Evolutionary conservation across 1,140 invertebrate genomes (phyloP).

Genomic region (Bradynema listronoti): DNA sequence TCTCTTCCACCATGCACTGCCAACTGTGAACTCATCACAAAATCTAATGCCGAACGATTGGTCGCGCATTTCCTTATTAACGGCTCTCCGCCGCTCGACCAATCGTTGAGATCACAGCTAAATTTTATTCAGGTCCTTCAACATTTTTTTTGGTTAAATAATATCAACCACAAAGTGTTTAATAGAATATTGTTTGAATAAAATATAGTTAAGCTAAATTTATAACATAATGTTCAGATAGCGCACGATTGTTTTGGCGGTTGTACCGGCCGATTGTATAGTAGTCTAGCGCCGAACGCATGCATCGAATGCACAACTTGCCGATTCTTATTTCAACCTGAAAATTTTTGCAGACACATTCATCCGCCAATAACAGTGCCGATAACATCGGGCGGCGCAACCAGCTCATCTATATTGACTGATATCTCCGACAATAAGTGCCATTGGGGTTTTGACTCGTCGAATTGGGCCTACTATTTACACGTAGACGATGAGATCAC

Average conservation of each 20-base stretch:
- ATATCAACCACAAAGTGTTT: too few species aligned
- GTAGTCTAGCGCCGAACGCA: background rate
- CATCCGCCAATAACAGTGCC: background rate
- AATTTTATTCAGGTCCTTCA: too few species aligned
- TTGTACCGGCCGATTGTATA: background rate
- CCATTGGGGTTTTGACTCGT: slow-evolving; percentile 19
- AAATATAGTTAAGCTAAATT: too few species aligned
- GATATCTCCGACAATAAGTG: background rate
- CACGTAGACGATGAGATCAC: slow-evolving; percentile 11
- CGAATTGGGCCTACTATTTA: slow-evolving; percentile 15
- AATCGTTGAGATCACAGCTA: too few species aligned
- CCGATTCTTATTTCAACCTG: slow-evolving; percentile 2
- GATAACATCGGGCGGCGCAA: background rate
- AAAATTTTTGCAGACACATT: slow-evolving; percentile 7
- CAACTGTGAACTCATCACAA: slow-evolving; percentile 14
- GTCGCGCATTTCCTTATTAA: slow-evolving; percentile 6
- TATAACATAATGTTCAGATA: too few species aligned
- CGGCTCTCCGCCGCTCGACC: too few species aligned
- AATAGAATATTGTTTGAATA: too few species aligned
- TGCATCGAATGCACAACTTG: slow-evolving; percentile 15
- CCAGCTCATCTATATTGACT: too few species aligned
- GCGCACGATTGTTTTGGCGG: background rate
- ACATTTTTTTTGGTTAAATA: too few species aligned
- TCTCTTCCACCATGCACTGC: slow-evolving; percentile 6
- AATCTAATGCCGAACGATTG: slow-evolving; percentile 14